phyloP scores from a whole-genome alignment of 2,888 invertebrate genomes.

The Alloplasta piceator region DNA sequence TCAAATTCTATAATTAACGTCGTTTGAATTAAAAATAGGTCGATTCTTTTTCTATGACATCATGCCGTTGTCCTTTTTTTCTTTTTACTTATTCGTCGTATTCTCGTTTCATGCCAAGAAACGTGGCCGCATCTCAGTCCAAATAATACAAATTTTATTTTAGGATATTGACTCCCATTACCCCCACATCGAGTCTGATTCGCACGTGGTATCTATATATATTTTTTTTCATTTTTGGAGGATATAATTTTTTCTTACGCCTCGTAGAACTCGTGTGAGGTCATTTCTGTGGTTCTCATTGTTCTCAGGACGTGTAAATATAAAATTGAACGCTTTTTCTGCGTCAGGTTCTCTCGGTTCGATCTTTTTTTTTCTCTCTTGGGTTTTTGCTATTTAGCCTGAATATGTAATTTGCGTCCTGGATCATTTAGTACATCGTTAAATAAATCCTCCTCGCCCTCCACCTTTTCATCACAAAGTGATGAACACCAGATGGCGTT shows the following conservation, averaged over 20 bases:
- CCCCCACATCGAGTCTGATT: too few species aligned
- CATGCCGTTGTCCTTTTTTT: too few species aligned
- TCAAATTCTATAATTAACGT: not conserved
- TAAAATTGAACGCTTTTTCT: not conserved
- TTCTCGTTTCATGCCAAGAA: too few species aligned
- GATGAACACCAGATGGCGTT: constrained; percentile 20
- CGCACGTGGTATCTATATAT: not conserved
- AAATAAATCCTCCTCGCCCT: constrained; percentile 1
- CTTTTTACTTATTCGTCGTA: too few species aligned
- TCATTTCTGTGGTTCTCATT: constrained; percentile 22
- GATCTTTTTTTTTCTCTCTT: not conserved
- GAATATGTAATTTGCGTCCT: not conserved
- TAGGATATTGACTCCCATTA: too few species aligned
- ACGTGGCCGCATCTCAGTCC: too few species aligned
- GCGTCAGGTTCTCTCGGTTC: not conserved
- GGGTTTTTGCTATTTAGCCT: not conserved
- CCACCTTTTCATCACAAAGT: constrained; percentile 1
- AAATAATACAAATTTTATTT: too few species aligned
- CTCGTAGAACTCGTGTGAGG: not conserved
- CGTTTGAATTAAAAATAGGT: not conserved
- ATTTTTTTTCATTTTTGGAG: not conserved
- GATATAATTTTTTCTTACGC: not conserved
- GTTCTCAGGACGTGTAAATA: constrained; percentile 38
- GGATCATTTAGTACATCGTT: constrained; percentile 26
- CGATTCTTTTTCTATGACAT: too few species aligned